These are phyloP conservation scores for Cylindroiulus punctatus DNA, from an alignment of 2,888 invertebrate genomes.

Conservation along the genomic window DNA sequence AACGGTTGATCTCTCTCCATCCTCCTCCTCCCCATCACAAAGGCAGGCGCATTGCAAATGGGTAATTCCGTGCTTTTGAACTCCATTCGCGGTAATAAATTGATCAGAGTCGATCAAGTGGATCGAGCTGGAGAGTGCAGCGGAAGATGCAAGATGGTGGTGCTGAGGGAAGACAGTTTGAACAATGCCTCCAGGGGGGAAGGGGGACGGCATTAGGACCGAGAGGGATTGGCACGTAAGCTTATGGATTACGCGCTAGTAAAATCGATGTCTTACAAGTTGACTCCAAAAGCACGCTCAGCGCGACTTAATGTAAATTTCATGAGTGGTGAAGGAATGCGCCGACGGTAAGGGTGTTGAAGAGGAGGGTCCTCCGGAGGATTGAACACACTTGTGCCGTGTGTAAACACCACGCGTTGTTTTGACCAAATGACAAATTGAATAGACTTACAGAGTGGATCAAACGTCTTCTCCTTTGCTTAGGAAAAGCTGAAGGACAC, in stretches of 20 bases:
- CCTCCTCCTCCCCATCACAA: not conserved
- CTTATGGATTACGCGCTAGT: constrained; percentile 7
- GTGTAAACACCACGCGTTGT: not conserved
- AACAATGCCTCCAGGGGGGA: not conserved
- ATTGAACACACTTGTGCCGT: not conserved
- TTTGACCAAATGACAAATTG: constrained; percentile 42
- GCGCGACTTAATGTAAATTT: constrained; percentile 39
- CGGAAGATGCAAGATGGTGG: constrained; percentile 35
- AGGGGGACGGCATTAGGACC: not conserved
- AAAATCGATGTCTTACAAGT: constrained; percentile 38
- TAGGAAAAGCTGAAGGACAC: no score
- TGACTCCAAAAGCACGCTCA: constrained; percentile 25
- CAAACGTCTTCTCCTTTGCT: not conserved
- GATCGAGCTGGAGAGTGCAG: constrained; percentile 9
- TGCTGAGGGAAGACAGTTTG: not conserved
- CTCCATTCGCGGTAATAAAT: constrained; percentile 31
- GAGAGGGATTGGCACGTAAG: constrained; percentile 33
- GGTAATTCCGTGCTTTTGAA: constrained; percentile 17
- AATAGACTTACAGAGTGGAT: not conserved
- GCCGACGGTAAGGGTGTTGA: not conserved
- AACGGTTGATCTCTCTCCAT: constrained; percentile 24
- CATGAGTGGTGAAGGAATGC: constrained; percentile 4
- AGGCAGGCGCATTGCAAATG: not conserved
- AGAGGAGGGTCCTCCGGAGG: constrained; percentile 24
- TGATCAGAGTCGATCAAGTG: constrained; percentile 37